Base-by-base conservation (phyloP, 2,113 vertebrate species). In the Laterallus jamaicensis region DNA sequence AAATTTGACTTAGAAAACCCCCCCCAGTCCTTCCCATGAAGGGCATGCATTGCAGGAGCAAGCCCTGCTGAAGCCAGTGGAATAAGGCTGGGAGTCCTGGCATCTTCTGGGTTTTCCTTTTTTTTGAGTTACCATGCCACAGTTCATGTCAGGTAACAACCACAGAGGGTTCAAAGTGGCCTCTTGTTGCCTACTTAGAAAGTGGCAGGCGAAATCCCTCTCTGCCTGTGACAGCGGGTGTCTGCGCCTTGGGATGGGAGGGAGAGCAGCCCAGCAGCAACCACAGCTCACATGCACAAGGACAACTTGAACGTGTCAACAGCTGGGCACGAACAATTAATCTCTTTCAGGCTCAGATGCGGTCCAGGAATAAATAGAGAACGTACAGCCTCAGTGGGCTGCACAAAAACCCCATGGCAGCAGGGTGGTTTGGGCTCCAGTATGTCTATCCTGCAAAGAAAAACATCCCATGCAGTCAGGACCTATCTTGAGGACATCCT, bases 341-440 rank as follows among this genome's bases (percentile, higher is more conserved):
- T 24, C 25, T 21, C 74, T 52, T 31, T 31, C 0, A 1, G 32
- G 5, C 32, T 89, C 52, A 39, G 50, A 62, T 31, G 71, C 15
- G 56, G 32, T 31, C 52, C 2, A 2, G 37, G 56, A 58, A 14
- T 37, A 77, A 81, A 66, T 2, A 37, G 25, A 60, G 39, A 42
- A 40, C 0, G 9, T 10, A 78, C 1, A 2, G 49, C 20, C 24
- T 59, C 2, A 0, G 10, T 10, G 0, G 29, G 15, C 32, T 2
- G 1, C 12, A 55, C 37, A 42, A 24, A 42, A 39, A 9, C 18
- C 26, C 24, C 9, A 2, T 0, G 4, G 42, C 12, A 47, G 11
- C 1, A 2, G 50, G 21, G 17, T 11, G 35, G 32, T 14, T 20
- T 60, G 56, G 55, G 52, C 22, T 70, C 15, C 8, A 2, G 3